phyloP scores from a whole-genome alignment of 2,797 vertebrate genomes.

The Xenops minutus region DNA sequence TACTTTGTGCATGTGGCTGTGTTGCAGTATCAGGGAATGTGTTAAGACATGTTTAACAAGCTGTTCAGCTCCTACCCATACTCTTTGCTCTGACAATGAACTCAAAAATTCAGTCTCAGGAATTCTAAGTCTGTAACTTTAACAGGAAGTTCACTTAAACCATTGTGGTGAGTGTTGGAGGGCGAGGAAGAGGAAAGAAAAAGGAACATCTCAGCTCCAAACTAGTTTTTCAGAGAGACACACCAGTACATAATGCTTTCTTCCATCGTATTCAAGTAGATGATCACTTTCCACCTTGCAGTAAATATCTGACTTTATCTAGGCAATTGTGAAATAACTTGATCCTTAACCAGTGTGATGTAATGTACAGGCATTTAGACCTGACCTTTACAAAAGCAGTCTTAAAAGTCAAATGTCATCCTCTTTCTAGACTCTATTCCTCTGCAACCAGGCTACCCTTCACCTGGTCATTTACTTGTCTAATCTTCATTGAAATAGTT shows the following conservation, averaged over 20 bases:
- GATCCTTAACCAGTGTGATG: neutral
- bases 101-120: neutral
- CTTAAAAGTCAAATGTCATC: neutral
- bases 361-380: neutral
- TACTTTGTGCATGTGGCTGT: neutral
- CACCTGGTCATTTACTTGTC: neutral
- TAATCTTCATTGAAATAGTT: neutral
- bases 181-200: neutral
- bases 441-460: neutral
- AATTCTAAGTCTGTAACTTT: neutral
- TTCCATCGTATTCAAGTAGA: neutral
- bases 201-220: neutral
- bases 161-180: neutral
- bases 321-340: neutral
- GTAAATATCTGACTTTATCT: neutral
- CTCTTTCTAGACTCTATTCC: neutral
- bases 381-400: conserved; percentile 1
- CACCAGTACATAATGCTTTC: neutral
- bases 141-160: neutral
- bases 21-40: neutral
- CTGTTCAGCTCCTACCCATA: neutral
- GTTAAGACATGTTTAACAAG: neutral
- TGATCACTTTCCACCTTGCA: neutral
- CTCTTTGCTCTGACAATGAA: neutral
- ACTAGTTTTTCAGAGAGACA: neutral